Evolutionary conservation across 2,888 invertebrate species (phyloP), one percentile per base, ranked within the genome.

Genomic region (Dicranocentrus wangi): DNA sequence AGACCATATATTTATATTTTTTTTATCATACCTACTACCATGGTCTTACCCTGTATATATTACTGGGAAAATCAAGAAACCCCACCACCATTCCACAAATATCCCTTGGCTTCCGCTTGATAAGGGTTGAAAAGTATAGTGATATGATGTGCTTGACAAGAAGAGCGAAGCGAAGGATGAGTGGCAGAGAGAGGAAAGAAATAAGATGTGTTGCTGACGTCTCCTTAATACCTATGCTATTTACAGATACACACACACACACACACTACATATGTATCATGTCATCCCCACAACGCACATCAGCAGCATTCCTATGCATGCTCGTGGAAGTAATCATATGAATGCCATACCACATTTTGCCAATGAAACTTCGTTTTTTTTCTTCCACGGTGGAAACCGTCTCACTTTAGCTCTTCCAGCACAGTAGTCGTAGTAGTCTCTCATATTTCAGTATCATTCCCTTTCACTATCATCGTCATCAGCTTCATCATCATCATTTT

Each of bases 111-210:
- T 53, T 23, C 5, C 19, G 21, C 21, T 2, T 21, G 23, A 53
- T 53, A 21, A n/a, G n/a, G n/a, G n/a, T n/a, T n/a, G n/a, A n/a
- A n/a, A n/a, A n/a, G n/a, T n/a, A n/a, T n/a, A n/a, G n/a, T n/a
- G 53, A 53, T 53, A 53, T 53, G 23, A 47, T 32, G 19, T 19
- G 25, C 8, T 25, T 55, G 55, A 55, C 55, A 55, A 55, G 55
- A 55, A 55, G 55, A 55, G 55, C 2, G 21, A n/a, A 55, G 55
- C 25, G 25, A n/a, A n/a, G n/a, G 25, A 55, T 55, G 55, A 55
- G 55, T 55, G 55, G 21, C 55, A 55, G 55, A 55, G 47, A 47
- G 39, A 39, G 19, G n/a, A 51, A 17, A 51, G 10, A 55, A 25
- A 55, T 25, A 55, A 55, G 25, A 55, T 55, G 55, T 55, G 55